Base-by-base conservation (phyloP, 2,888 invertebrate species). In the Ornithoptera alexandrae region DNA sequence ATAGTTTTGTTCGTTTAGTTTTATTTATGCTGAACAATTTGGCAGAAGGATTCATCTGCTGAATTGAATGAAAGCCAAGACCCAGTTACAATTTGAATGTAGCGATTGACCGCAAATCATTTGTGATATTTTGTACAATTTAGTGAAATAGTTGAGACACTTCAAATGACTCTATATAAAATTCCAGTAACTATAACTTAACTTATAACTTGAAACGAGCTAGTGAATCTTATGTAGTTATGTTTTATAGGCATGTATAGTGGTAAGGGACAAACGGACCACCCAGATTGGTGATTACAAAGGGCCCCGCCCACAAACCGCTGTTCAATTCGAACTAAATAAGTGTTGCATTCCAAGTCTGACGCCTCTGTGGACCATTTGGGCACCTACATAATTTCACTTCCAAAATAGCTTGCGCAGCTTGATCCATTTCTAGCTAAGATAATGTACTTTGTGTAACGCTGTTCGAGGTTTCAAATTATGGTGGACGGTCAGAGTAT, bases 261-360 rank as follows among this genome's bases (percentile, higher is more conserved):
- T 77, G 74, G 74, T 80, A 80, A 80, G 78, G 71, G 77, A 73
- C 70, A 73, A 74, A 58, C 64, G 77, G 90, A 85, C 90, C 91
- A 90, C 91, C 89, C 89, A 89, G 81, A 78, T 76, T 69, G 83
- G 78, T 81, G 81, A 84, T 87, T 84, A 81, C 80, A 69, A 66
- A 53, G 74, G 74, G 79, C 85, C 86, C 82, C 90, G 88, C 90
- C 90, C 80, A 79, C 78, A 75, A 74, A 75, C 81, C 83, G 87
- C 82, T 84, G 83, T 82, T 85, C 86, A 86, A 89, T 89, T 86
- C 87, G 79, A 84, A 83, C 83, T 84, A 82, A 85, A 83, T 84
- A 81, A 79, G 77, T 82, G 79, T 77, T 81, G 74, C 75, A 73
- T 74, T 77, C 73, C 75, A 73, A 65, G 74, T 72, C 75, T 76